Evolutionary conservation across 2,888 invertebrate genomes (phyloP), one percentile per base, ranked within the genome.

Genomic region (Lochmaea capreae): DNA sequence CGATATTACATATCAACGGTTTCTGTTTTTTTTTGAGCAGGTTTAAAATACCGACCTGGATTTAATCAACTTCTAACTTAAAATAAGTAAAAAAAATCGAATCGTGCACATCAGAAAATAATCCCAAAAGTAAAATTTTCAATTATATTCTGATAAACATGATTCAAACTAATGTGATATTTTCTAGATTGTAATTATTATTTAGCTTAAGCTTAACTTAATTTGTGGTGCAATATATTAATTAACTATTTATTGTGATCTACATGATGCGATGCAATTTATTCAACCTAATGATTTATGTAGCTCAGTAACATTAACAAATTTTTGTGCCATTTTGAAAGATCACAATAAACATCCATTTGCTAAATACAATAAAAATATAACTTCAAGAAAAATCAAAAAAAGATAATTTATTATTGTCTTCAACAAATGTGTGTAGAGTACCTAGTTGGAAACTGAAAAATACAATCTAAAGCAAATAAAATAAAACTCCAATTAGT

Each of bases 191-290:
- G 42, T 14, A 12, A 59, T 33, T 26, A 59, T 14, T 62, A n/a
- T 62, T 62, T 39, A 62, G n/a, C 39, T 62, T 62, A 62, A 62
- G 42, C 62, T 42, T 62, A 16, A 62, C 16, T 39, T n/a, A 16
- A 16, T 39, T 9, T 10, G 6, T 42, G 62, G 62, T 62, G 62
- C 62, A 62, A 62, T 62, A 42, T 14, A 26, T 58, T 26, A 43
- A 14, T 18, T 2, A 57, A 14, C 10, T 62, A 42, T 42, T 39
- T 62, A 42, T 62, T 62, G 62, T 62, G 62, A 39, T 62, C 62
- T 62, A 62, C 22, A 26, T 59, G 33, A 59, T 62, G 62, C 39
- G 62, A 62, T 33, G 1, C 42, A 62, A 42, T 26, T 18, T n/a
- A n/a, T n/a, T 58, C 11, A 26, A 26, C 4, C 11, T 58, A 58